Conservation (phyloP, 2,113 vertebrate genomes). For the Gallinago media region DNA sequence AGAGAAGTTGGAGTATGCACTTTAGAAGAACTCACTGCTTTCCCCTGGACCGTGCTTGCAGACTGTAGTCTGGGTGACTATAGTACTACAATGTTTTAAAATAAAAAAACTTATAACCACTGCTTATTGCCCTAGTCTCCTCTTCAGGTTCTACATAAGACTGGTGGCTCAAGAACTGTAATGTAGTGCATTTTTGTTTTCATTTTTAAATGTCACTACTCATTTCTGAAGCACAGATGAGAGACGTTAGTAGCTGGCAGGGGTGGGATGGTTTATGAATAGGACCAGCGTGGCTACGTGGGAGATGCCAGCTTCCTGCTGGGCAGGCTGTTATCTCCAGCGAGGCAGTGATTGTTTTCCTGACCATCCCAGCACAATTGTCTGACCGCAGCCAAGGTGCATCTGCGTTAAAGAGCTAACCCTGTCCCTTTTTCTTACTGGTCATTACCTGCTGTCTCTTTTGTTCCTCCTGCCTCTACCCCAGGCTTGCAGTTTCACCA, state of each 20-base stretch:
- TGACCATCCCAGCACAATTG: not conserved
- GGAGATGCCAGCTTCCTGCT: not conserved
- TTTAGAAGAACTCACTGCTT: not conserved
- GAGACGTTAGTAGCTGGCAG: not conserved
- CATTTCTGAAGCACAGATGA: not conserved
- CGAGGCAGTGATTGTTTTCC: not conserved
- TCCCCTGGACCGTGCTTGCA: not conserved
- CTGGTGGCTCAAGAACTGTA: not conserved
- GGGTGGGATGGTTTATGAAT: not conserved
- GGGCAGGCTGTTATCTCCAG: not conserved
- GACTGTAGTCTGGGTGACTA: not conserved
- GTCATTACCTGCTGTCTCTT: not conserved
- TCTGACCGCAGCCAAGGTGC: not conserved
- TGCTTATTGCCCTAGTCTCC: not conserved
- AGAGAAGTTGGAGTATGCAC: not conserved
- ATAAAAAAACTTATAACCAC: not conserved
- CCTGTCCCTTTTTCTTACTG: not conserved
- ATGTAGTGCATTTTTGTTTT: rapidly evolving
- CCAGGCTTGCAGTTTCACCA: not conserved
- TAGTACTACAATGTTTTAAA: not conserved
- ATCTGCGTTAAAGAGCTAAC: not conserved
- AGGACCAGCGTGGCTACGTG: not conserved
- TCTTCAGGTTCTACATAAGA: not conserved
- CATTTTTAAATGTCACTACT: not conserved
- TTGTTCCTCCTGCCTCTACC: not conserved